Evolutionary conservation across 1,140 invertebrate species (phyloP).

Genomic region (Drosophila arawakana): DNA sequence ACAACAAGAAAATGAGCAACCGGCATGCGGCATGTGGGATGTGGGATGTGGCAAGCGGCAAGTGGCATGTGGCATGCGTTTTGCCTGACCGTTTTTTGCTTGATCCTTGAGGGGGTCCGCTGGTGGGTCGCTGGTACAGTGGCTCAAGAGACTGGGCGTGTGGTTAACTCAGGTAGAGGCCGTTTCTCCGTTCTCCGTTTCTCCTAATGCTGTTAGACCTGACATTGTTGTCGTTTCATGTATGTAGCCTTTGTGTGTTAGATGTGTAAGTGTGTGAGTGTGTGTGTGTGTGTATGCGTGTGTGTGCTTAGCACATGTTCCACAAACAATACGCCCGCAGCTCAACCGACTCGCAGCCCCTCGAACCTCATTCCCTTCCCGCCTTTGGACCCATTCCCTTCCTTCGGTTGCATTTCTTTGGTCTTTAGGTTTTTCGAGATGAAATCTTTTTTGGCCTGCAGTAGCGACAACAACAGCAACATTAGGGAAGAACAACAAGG

Average conservation of each 20-base stretch:
- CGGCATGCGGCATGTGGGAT: slow-evolving; percentile 57
- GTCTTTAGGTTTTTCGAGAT: slow-evolving; percentile 69
- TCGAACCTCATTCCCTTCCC: not conserved
- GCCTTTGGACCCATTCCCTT: slow-evolving; percentile 10
- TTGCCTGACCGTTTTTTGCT: slow-evolving; percentile 48
- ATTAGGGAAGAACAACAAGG: slow-evolving; percentile 20
- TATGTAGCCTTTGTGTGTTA: slow-evolving; percentile 21
- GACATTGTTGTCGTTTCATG: slow-evolving; percentile 65
- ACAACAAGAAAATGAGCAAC: slow-evolving; percentile 78
- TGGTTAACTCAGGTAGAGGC: slow-evolving; percentile 51
- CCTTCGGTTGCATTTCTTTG: slow-evolving; percentile 74
- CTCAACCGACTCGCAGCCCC: slow-evolving; percentile 33
- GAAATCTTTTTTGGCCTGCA: slow-evolving; percentile 74
- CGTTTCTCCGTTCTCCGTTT: slow-evolving; percentile 13
- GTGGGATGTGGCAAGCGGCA: no score
- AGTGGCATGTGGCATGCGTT: slow-evolving; percentile 61
- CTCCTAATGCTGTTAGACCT: slow-evolving; percentile 72
- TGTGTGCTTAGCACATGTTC: slow-evolving; percentile 69
- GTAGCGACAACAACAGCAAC: slow-evolving; percentile 30
- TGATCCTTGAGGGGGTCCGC: not conserved
- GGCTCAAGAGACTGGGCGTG: slow-evolving; percentile 11
- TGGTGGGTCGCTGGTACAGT: not conserved
- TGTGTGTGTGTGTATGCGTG: slow-evolving; percentile 34
- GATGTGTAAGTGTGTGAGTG: slow-evolving; percentile 14
- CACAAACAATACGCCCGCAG: slow-evolving; percentile 79